Conservation (phyloP, 2,888 invertebrate genomes). For the Coelogynopora nodosa region DNA sequence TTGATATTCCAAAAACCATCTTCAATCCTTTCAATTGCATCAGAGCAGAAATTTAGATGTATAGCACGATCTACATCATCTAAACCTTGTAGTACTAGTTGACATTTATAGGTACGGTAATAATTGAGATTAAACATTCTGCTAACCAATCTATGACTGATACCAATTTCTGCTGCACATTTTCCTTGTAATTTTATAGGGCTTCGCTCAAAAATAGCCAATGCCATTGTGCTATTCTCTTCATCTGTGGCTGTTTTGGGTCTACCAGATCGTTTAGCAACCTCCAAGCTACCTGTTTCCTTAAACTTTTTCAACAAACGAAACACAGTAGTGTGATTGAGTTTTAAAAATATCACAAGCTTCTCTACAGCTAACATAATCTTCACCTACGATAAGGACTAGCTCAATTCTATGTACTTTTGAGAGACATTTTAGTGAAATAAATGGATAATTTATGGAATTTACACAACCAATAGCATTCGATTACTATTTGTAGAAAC, state of each 20-base stretch:
- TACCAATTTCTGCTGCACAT: too few relatives aligned
- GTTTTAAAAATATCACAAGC: background rate
- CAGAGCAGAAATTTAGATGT: background rate
- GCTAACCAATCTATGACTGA: background rate
- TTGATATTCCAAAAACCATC: background rate
- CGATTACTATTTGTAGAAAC: too few relatives aligned
- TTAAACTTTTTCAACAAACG: background rate
- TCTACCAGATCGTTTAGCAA: background rate
- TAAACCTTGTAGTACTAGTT: too few relatives aligned
- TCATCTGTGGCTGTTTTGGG: too few relatives aligned
- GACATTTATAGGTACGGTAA: background rate
- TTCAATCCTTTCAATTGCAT: background rate
- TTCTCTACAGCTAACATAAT: background rate
- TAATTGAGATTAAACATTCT: too few relatives aligned
- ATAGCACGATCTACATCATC: background rate
- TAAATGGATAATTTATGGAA: background rate
- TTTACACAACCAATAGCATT: too few relatives aligned
- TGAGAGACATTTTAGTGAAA: background rate
- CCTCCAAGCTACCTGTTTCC: background rate
- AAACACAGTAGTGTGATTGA: background rate
- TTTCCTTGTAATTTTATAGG: background rate
- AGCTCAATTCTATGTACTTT: background rate
- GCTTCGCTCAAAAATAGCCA: background rate
- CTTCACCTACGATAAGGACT: background rate
- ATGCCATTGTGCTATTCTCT: background rate